These are phyloP conservation scores for Lithosia quadra DNA, from an alignment of 2,888 invertebrate species.

Conservation along the genomic window DNA sequence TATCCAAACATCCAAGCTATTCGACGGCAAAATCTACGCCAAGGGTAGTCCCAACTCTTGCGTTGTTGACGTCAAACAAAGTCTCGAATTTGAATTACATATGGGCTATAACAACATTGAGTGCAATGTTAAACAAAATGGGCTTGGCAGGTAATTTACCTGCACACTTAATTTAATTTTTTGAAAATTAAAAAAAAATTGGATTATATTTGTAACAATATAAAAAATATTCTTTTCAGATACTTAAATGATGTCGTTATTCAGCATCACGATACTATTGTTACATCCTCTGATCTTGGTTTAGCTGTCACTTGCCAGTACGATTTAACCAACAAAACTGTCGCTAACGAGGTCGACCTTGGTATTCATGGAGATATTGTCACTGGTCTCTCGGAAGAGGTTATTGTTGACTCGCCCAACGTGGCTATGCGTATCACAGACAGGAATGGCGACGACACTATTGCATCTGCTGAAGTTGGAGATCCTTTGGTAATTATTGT, in stretches of 20 bases:
- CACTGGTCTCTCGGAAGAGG: constrained; percentile 95
- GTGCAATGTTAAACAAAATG: constrained; percentile 96
- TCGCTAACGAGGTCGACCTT: constrained; percentile 96
- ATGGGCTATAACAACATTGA: constrained; percentile 97
- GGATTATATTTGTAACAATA: background rate
- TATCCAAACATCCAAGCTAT: constrained; percentile 96
- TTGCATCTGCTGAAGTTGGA: constrained; percentile 96
- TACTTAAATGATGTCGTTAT: constrained; percentile 97
- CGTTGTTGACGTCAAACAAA: constrained; percentile 94
- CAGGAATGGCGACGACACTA: constrained; percentile 93
- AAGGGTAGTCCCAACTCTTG: constrained; percentile 98
- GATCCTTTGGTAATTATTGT: constrained; percentile 90
- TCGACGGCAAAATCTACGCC: constrained; percentile 97
- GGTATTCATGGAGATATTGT: constrained; percentile 96
- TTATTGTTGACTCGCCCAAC: constrained; percentile 97
- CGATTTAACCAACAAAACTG: constrained; percentile 97
- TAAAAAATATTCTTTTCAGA: constrained; percentile 67
- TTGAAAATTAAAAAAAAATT: background rate
- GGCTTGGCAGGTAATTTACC: constrained; percentile 90
- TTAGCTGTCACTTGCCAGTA: constrained; percentile 97
- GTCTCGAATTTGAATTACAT: constrained; percentile 95
- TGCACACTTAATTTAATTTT: background rate
- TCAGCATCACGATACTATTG: constrained; percentile 98
- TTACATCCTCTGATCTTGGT: constrained; percentile 97
- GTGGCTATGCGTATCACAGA: constrained; percentile 97